Conservation (phyloP, 2,797 vertebrate genomes). For the Cryptoblepharus egeriae region DNA sequence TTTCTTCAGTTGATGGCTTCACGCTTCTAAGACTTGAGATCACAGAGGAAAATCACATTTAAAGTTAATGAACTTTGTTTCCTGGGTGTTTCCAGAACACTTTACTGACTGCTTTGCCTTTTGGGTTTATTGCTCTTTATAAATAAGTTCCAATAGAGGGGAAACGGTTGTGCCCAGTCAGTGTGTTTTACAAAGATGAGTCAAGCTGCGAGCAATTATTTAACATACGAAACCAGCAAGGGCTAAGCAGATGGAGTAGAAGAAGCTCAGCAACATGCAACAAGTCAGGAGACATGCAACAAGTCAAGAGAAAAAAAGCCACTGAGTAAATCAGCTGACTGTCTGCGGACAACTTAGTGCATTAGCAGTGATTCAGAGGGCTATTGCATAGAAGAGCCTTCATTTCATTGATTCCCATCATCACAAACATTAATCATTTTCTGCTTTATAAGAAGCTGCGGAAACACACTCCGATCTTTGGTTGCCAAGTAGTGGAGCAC, state of each 20-base stretch:
- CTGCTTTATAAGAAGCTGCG: not conserved
- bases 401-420: not conserved
- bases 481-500: not conserved
- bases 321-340: not conserved
- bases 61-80: not conserved
- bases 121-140: not conserved
- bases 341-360: not conserved
- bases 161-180: not conserved
- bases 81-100: not conserved
- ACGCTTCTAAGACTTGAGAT: not conserved
- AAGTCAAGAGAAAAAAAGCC: not conserved
- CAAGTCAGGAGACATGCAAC: slow-evolving; percentile 10
- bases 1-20: no score
- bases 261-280: not conserved
- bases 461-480: not conserved
- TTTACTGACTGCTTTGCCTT: not conserved
- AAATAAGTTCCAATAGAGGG: not conserved
- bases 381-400: not conserved
- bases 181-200: not conserved
- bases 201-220: not conserved
- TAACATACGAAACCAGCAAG: not conserved
- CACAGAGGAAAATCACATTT: not conserved
- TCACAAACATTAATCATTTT: slow-evolving; percentile 31
- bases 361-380: not conserved
- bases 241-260: not conserved